These are phyloP conservation scores for Neolamprologus devosi DNA, from an alignment of 2,113 vertebrate genomes.

Conservation along the genomic window DNA sequence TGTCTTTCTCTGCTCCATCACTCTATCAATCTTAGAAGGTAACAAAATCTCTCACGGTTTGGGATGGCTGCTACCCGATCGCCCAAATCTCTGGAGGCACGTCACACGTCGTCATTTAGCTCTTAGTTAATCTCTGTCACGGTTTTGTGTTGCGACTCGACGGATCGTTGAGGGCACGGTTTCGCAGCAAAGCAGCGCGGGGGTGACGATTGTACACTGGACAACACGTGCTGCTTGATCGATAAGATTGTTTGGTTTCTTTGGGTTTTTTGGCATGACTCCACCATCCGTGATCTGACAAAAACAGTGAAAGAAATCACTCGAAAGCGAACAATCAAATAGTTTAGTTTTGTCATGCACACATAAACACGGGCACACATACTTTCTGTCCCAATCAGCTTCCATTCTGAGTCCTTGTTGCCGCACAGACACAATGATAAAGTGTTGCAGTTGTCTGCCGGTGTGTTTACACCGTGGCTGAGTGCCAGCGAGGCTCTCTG, in stretches of 20 bases:
- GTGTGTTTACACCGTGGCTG: conserved; percentile 47
- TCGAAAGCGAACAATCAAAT: not conserved
- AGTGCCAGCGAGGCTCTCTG: conserved; percentile 47
- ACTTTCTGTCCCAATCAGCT: not conserved
- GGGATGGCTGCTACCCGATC: conserved; percentile 37
- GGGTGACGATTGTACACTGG: not conserved
- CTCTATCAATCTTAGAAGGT: conserved; percentile 25
- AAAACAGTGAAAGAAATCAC: not conserved
- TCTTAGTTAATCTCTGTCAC: conserved; percentile 13
- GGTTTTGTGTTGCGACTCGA: not conserved
- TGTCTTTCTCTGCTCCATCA: conserved; percentile 5
- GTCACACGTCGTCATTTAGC: conserved; percentile 22
- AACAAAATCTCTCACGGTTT: conserved; percentile 43
- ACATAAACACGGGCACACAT: not conserved
- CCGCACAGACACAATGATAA: not conserved
- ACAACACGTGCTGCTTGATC: not conserved
- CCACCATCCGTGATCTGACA: not conserved
- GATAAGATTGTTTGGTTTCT: not conserved
- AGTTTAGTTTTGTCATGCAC: not conserved
- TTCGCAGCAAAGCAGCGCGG: not conserved
- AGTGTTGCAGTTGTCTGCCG: not conserved
- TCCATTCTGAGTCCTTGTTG: not conserved
- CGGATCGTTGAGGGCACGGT: conserved; percentile 2
- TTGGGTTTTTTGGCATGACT: not conserved
- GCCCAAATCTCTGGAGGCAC: not conserved